Evolutionary conservation across 2,888 invertebrate species (phyloP).

Genomic region (Himalopsyche anomala): DNA sequence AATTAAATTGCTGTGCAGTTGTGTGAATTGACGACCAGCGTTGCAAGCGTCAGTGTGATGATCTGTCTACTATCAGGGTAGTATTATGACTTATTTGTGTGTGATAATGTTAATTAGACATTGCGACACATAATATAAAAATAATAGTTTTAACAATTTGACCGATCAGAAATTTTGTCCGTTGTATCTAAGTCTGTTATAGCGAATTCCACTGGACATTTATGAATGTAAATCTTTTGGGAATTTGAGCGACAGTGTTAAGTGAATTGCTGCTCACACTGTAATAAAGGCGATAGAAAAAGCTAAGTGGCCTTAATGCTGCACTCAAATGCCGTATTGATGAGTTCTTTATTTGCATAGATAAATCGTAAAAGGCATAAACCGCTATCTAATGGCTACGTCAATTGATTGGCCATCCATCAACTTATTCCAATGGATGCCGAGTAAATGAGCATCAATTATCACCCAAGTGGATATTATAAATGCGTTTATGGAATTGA

Average conservation of each 20-base stretch:
- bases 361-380: constrained; percentile 60
- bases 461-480: constrained; percentile 48
- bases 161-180: too few species aligned
- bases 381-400: constrained; percentile 55
- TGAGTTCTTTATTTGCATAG: constrained; percentile 64
- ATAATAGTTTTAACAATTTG: too few species aligned
- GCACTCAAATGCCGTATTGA: constrained; percentile 60
- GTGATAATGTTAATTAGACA: too few species aligned
- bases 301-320: constrained; percentile 63
- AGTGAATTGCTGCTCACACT: background rate
- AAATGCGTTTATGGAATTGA: constrained; percentile 26
- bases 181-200: too few species aligned
- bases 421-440: constrained; percentile 45
- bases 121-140: too few species aligned
- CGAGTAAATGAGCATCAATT: constrained; percentile 56
- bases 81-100: too few species aligned
- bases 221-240: background rate
- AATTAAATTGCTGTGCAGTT: too few species aligned
- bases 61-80: too few species aligned
- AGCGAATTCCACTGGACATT: background rate
- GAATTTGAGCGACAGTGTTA: background rate
- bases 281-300: constrained; percentile 54
- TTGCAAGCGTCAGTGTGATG: too few species aligned
- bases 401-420: constrained; percentile 57
- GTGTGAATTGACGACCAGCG: too few species aligned